Percentiles rank a stretch among this genome's conserved stretches.
phyloP scores from a whole-genome alignment of 1,140 invertebrate species.

The Argopecten irradians region DNA sequence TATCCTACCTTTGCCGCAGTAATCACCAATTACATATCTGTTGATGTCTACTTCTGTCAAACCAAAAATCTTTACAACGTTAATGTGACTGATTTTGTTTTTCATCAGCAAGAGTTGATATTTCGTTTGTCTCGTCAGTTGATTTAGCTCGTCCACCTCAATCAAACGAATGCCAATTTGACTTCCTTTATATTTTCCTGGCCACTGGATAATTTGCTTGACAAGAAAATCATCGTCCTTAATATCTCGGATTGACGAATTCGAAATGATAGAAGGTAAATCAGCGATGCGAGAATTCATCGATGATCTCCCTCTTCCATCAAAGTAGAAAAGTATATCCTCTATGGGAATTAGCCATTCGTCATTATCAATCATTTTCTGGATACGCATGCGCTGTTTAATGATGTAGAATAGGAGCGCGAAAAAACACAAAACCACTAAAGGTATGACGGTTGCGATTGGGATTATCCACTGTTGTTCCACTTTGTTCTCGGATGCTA shows the following conservation, averaged over 20 bases:
- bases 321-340: conserved; percentile 67
- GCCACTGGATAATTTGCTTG: conserved; percentile 67
- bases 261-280: conserved; percentile 41
- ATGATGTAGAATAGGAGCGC: conserved; percentile 41
- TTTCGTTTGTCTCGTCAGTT: conserved; percentile 50
- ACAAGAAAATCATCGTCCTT: conserved; percentile 53
- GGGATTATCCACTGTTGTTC: conserved; percentile 58
- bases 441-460: conserved; percentile 49
- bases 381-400: conserved; percentile 48
- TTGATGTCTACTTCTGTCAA: conserved; percentile 62
- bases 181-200: conserved; percentile 62
- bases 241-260: conserved; percentile 51
- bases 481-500: conserved; percentile 41
- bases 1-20: conserved; percentile 64
- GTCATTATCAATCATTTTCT: conserved; percentile 61
- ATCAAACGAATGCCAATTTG: conserved; percentile 53
- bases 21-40: conserved; percentile 64
- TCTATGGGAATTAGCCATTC: conserved; percentile 69
- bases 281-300: neutral
- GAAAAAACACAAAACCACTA: conserved; percentile 42
- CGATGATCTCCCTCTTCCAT: conserved; percentile 33
- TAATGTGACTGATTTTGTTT: conserved; percentile 61
- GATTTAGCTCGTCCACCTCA: conserved; percentile 45
- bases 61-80: conserved; percentile 69
- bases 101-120: conserved; percentile 62